Percentiles rank a stretch among this genome's conserved stretches.
Evolutionary conservation across 37 sponge, comb jelly and placozoan genomes (phyloP).

Genomic region (Cladorhizidae sp.): DNA sequence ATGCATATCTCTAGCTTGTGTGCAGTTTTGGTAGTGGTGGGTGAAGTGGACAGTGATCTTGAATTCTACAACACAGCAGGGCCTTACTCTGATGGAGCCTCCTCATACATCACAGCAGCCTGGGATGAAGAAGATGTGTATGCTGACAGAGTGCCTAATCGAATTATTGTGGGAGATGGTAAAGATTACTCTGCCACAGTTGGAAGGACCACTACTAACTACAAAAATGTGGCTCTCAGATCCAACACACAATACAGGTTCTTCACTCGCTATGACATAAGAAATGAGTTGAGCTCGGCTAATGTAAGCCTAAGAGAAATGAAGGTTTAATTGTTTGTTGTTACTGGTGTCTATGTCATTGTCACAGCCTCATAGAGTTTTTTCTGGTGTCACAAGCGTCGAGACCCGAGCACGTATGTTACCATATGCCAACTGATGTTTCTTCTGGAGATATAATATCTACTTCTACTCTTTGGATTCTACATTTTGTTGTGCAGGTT

Average conservation of each 20-base stretch:
- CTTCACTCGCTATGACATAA: constrained; percentile 27
- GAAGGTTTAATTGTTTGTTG: not conserved
- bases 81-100: not conserved
- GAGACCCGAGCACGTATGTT: not conserved
- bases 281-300: not conserved
- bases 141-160: constrained; percentile 8
- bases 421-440: too few species aligned
- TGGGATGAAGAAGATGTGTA: constrained; percentile 11
- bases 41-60: not conserved
- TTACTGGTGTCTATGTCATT: not conserved
- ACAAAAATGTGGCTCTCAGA: constrained; percentile 10
- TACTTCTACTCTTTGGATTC: too few species aligned
- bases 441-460: too few species aligned
- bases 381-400: not conserved
- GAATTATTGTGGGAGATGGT: constrained; percentile 38
- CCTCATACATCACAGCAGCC: constrained; percentile 48
- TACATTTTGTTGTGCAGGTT: too few species aligned
- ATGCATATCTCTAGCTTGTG: constrained; percentile 37
- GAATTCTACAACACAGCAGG: not conserved
- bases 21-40: constrained; percentile 33
- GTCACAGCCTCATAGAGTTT: not conserved
- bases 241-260: constrained; percentile 18
- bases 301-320: not conserved
- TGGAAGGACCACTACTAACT: not conserved
- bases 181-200: not conserved